phyloP scores from a whole-genome alignment of 2,113 vertebrate species.

The Rutilus rutilus region DNA sequence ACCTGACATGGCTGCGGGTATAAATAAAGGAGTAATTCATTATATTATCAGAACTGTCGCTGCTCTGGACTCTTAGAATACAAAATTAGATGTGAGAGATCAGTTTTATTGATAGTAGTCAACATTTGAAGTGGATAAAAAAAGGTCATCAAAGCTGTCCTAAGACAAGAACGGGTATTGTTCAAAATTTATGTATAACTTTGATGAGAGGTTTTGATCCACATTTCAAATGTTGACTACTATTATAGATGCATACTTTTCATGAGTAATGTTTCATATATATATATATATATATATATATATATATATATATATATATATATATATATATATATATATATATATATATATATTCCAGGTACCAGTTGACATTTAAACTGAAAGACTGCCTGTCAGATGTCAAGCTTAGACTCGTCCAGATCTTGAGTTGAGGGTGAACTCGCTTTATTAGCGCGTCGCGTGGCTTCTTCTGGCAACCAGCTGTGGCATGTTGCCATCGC shows the following conservation, averaged over 20 bases:
- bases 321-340: neutral
- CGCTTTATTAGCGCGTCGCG: neutral
- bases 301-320: neutral
- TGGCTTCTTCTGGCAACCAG: conserved; percentile 7
- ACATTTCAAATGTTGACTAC: too few species aligned
- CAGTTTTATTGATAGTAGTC: too few species aligned
- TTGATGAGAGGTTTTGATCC: too few species aligned
- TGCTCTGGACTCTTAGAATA: neutral
- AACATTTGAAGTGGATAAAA: too few species aligned
- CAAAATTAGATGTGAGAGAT: neutral
- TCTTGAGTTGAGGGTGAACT: neutral
- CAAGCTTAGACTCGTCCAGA: conserved; percentile 27
- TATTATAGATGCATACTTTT: neutral
- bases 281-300: neutral
- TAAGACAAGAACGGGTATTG: too few species aligned
- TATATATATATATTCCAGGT: neutral
- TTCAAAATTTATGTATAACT: too few species aligned
- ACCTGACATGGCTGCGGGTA: neutral
- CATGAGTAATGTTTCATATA: neutral
- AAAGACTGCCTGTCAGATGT: neutral
- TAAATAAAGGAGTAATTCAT: neutral
- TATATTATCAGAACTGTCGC: neutral
- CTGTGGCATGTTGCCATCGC: conserved; percentile 32
- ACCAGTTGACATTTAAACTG: neutral
- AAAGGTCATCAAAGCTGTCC: too few species aligned